Conservation (phyloP, 2,888 invertebrate species). For the Chymomyza fuscimana region DNA sequence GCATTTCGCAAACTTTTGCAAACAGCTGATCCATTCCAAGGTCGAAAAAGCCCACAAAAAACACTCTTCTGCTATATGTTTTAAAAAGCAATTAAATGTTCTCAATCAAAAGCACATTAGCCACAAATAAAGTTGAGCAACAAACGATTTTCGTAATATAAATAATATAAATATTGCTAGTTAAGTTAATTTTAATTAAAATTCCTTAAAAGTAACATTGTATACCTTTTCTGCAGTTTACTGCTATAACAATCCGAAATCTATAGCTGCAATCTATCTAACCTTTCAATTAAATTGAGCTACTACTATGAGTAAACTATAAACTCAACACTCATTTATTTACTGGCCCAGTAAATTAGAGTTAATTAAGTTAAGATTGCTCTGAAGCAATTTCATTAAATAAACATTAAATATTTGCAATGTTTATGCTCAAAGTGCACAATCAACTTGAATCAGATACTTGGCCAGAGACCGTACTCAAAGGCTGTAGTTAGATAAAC, state of each 20-base stretch:
- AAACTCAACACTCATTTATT: not conserved
- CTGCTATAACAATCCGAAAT: not conserved
- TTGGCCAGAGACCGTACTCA: not conserved
- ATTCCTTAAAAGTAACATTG: not conserved
- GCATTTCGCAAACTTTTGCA: no score
- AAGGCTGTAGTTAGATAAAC: not conserved
- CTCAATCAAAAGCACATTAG: no score
- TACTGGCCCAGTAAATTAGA: conserved; percentile 11
- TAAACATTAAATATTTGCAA: conserved; percentile 26
- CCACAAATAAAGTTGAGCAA: no score
- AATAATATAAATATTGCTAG: no score
- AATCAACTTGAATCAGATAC: conserved; percentile 28
- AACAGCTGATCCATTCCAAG: no score
- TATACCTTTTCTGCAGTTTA: not conserved
- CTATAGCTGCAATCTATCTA: not conserved
- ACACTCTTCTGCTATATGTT: no score
- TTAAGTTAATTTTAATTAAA: no score
- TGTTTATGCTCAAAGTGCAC: conserved; percentile 42
- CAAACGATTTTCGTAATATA: no score
- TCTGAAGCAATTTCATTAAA: conserved; percentile 37
- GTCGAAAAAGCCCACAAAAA: no score
- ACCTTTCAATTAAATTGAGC: not conserved
- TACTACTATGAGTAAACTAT: not conserved
- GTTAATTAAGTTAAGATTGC: conserved; percentile 20
- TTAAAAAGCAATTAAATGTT: no score